Conservation (phyloP, 2,888 invertebrate genomes). For the Eucera pruinosa region DNA sequence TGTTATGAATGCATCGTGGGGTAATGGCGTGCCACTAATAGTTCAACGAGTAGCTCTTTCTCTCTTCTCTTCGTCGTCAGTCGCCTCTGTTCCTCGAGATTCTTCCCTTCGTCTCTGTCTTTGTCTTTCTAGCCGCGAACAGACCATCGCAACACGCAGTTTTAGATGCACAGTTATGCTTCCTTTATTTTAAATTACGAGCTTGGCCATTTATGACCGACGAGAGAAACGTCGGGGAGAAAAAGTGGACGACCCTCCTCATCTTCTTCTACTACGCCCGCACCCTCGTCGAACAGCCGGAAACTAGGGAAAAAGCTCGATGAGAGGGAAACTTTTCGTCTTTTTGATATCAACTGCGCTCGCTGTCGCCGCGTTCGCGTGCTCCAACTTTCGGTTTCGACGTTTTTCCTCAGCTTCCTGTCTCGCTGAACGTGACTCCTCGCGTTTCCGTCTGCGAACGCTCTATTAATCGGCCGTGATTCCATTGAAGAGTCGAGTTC, state of each 20-base stretch:
- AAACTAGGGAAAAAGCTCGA: slow-evolving; percentile 51
- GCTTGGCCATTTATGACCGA: slow-evolving; percentile 67
- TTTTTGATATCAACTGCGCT: slow-evolving; percentile 55
- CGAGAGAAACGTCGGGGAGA: slow-evolving; percentile 47
- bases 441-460: slow-evolving; percentile 23
- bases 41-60: slow-evolving; percentile 72
- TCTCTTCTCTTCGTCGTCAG: slow-evolving; percentile 32
- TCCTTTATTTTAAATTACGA: slow-evolving; percentile 77
- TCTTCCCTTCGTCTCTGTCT: slow-evolving; percentile 8
- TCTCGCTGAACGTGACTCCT: slow-evolving; percentile 29
- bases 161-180: slow-evolving; percentile 76
- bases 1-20: slow-evolving; percentile 71
- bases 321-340: slow-evolving; percentile 64
- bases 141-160: slow-evolving; percentile 46
- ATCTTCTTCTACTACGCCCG: slow-evolving; percentile 10
- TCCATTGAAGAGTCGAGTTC: slow-evolving; percentile 6
- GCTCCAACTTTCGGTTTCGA: slow-evolving; percentile 52
- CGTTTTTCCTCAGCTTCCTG: slow-evolving; percentile 53
- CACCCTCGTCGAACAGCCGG: slow-evolving; percentile 63
- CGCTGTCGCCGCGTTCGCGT: slow-evolving; percentile 17
- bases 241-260: slow-evolving; percentile 45
- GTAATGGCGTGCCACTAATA: slow-evolving; percentile 77
- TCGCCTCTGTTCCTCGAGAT: slow-evolving; percentile 17
- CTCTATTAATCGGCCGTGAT: slow-evolving; percentile 31
- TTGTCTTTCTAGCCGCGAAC: slow-evolving; percentile 3